Conservation (phyloP, 2,797 vertebrate genomes). For the Poliocrania exsul region DNA sequence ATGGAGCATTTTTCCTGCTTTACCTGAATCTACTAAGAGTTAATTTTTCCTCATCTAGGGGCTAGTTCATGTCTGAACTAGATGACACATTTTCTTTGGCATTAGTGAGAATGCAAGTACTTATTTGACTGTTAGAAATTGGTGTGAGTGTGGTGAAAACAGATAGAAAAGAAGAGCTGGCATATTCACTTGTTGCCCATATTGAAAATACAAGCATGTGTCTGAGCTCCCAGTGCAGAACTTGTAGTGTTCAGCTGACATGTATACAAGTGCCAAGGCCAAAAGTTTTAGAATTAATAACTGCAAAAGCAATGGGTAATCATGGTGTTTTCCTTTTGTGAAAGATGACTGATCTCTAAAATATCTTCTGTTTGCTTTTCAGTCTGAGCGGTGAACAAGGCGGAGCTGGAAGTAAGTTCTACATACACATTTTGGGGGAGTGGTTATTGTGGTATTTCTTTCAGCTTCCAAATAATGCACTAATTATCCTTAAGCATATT, state of each 20-base stretch:
- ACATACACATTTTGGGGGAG: neutral
- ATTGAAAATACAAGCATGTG: neutral
- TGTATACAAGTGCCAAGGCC: neutral
- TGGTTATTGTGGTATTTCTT: neutral
- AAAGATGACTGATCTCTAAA: neutral
- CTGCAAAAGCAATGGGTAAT: neutral
- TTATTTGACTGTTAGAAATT: neutral
- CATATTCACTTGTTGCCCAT: neutral
- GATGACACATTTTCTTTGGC: neutral
- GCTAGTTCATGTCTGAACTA: neutral
- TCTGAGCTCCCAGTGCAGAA: neutral
- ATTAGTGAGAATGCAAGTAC: neutral
- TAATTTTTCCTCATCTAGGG: neutral
- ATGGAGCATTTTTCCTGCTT: neutral
- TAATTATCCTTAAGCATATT: neutral
- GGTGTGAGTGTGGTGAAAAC: neutral
- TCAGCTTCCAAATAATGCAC: neutral
- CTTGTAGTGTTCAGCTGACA: neutral
- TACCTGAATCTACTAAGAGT: neutral
- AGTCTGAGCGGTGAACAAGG: slow-evolving; percentile 72
- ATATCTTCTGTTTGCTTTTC: slow-evolving; percentile 53
- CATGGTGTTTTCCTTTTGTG: neutral
- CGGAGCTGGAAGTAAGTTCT: slow-evolving; percentile 80
- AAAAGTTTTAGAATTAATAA: neutral
- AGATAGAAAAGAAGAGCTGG: neutral